Evolutionary conservation across 2,888 invertebrate species (phyloP).

Genomic region (Operophtera brumata): DNA sequence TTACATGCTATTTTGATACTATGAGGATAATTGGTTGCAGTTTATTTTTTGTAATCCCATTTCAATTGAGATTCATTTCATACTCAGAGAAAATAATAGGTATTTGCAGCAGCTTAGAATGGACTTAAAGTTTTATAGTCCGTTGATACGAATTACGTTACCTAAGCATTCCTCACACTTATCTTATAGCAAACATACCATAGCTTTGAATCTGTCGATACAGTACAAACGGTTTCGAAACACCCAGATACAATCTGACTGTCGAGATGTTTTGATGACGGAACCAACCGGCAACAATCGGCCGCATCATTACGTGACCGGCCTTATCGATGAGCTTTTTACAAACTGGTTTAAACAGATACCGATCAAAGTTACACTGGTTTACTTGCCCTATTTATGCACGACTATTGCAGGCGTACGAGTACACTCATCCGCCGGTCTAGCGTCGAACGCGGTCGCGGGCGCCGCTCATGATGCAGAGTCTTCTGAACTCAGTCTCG

Average conservation of each 20-base stretch:
- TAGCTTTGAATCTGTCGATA: slow-evolving; percentile 37
- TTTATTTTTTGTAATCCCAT: no score
- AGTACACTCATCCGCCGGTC: no score
- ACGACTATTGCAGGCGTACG: background rate
- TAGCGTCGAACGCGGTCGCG: no score
- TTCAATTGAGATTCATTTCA: no score
- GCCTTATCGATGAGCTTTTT: slow-evolving; percentile 56
- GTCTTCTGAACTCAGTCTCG: no score
- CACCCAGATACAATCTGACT: slow-evolving; percentile 62
- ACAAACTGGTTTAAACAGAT: slow-evolving; percentile 40
- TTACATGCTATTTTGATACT: no score
- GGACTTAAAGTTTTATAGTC: no score
- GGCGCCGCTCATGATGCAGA: no score
- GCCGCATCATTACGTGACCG: slow-evolving; percentile 65
- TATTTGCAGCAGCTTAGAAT: no score
- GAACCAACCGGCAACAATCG: slow-evolving; percentile 40
- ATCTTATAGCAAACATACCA: background rate
- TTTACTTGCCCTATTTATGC: slow-evolving; percentile 4
- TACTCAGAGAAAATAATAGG: no score
- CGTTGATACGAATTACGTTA: background rate
- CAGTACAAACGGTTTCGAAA: slow-evolving; percentile 64
- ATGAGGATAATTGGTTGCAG: no score
- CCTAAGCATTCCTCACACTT: background rate
- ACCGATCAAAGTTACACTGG: slow-evolving; percentile 23
- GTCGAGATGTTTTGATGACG: slow-evolving; percentile 69